Percentiles rank a stretch among this genome's conserved stretches.
These are phyloP conservation scores for Nasonia longicornis DNA, from an alignment of 1,140 invertebrate species.

Conservation along the genomic window DNA sequence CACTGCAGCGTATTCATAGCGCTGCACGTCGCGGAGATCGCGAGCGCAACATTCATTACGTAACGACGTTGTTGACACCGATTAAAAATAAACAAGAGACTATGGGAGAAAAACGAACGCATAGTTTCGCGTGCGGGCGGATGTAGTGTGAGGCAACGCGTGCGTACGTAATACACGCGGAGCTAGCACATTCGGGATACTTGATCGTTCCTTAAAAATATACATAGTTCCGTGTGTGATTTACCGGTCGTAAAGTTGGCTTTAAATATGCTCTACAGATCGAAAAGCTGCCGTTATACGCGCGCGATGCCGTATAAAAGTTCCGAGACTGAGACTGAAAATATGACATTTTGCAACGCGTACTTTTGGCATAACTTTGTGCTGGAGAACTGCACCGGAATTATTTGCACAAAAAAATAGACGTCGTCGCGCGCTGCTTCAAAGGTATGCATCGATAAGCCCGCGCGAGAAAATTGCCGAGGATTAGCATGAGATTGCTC, in stretches of 20 bases:
- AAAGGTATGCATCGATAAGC: too few species aligned
- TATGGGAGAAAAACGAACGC: neutral
- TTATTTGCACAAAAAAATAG: too few species aligned
- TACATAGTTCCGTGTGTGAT: slow-evolving; percentile 2
- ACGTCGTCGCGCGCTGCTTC: too few species aligned
- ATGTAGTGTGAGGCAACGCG: neutral
- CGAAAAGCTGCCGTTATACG: neutral
- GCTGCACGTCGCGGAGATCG: too few species aligned
- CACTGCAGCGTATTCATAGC: too few species aligned
- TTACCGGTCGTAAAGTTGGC: slow-evolving; percentile 27
- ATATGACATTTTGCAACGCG: neutral
- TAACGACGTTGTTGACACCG: neutral
- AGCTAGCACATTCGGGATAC: neutral
- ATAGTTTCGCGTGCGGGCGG: slow-evolving; percentile 27
- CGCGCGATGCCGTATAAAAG: neutral
- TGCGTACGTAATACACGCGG: neutral
- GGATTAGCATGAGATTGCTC: neutral
- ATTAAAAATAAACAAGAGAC: neutral
- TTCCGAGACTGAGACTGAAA: neutral
- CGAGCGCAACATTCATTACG: neutral
- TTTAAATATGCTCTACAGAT: neutral
- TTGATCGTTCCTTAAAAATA: neutral
- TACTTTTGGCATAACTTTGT: neutral
- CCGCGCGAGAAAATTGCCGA: neutral
- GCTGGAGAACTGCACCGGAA: too few species aligned